These are phyloP conservation scores for Romanogobio albipinnatus DNA, from an alignment of 2,113 vertebrate species.

Conservation along the genomic window DNA sequence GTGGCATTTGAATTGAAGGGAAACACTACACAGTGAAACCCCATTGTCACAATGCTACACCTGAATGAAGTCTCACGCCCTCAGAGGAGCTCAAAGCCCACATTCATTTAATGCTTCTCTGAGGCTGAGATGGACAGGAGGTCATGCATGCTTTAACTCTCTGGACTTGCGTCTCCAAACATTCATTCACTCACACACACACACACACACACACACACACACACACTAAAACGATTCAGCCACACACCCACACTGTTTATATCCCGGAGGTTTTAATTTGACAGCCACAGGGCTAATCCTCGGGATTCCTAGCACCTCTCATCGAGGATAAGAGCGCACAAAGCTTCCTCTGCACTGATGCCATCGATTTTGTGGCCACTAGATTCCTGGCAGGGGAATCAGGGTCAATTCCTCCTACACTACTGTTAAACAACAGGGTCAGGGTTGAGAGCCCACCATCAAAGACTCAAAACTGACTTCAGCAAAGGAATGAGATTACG, in stretches of 20 bases:
- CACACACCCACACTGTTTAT: not conserved
- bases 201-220: not conserved
- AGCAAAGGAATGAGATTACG: not conserved
- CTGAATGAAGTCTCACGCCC: not conserved
- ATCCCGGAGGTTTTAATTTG: slow-evolving; percentile 21
- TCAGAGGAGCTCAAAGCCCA: slow-evolving; percentile 16
- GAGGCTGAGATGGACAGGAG: slow-evolving; percentile 24
- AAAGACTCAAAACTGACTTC: not conserved
- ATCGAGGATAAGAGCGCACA: not conserved
- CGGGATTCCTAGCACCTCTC: not conserved
- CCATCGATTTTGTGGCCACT: slow-evolving; percentile 16
- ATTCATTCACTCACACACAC: too few species aligned
- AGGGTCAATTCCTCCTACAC: not conserved
- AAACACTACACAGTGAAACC: not conserved
- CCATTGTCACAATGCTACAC: not conserved
- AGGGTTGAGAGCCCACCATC: not conserved
- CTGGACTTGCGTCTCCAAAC: not conserved
- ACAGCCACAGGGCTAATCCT: slow-evolving; percentile 24
- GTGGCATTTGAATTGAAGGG: not conserved
- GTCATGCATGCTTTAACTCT: slow-evolving; percentile 45
- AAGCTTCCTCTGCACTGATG: slow-evolving; percentile 9
- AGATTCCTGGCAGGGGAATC: not conserved
- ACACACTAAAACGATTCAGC: not conserved
- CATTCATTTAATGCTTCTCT: slow-evolving; percentile 29
- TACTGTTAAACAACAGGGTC: not conserved